A percentile compares a stretch with the other conserved stretches of the same genome.
Conservation (phyloP, 2,113 vertebrate genomes). For the Oreochromis tanganicae region DNA sequence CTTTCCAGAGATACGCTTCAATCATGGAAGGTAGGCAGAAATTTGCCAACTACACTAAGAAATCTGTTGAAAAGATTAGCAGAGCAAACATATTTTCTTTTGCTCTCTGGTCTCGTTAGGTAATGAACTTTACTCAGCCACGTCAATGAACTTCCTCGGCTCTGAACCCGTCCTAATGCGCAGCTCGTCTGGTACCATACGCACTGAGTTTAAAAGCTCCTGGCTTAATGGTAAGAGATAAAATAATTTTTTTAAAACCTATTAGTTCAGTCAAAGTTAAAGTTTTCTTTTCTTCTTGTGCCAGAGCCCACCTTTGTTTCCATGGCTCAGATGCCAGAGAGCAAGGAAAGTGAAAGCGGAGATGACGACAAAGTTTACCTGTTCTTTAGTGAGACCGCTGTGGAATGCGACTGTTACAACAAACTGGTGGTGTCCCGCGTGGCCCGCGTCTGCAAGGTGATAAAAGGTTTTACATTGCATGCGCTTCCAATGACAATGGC, state of each 20-base stretch:
- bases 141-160: slow-evolving; percentile 79
- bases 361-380: slow-evolving; percentile 82
- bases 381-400: slow-evolving; percentile 80
- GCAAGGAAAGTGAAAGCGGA: slow-evolving; percentile 41
- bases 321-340: slow-evolving; percentile 73
- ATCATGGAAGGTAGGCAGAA: slow-evolving; percentile 71
- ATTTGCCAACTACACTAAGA: neutral
- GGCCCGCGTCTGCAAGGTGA: slow-evolving; percentile 80
- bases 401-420: slow-evolving; percentile 78
- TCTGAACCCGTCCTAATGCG: slow-evolving; percentile 70
- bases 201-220: slow-evolving; percentile 71
- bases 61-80: neutral
- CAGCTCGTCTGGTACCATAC: slow-evolving; percentile 50
- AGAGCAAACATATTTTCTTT: neutral
- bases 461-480: neutral
- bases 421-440: slow-evolving; percentile 77
- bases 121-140: slow-evolving; percentile 75
- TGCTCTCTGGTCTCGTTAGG: slow-evolving; percentile 45
- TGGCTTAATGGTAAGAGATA: slow-evolving; percentile 73
- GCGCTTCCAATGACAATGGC: neutral
- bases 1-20: slow-evolving; percentile 66
- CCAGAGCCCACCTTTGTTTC: slow-evolving; percentile 79
- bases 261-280: neutral
- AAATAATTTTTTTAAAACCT: fast-evolving
- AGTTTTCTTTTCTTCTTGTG: neutral